Conservation (phyloP, 1,140 invertebrate species). For the Drosophila ambigua region DNA sequence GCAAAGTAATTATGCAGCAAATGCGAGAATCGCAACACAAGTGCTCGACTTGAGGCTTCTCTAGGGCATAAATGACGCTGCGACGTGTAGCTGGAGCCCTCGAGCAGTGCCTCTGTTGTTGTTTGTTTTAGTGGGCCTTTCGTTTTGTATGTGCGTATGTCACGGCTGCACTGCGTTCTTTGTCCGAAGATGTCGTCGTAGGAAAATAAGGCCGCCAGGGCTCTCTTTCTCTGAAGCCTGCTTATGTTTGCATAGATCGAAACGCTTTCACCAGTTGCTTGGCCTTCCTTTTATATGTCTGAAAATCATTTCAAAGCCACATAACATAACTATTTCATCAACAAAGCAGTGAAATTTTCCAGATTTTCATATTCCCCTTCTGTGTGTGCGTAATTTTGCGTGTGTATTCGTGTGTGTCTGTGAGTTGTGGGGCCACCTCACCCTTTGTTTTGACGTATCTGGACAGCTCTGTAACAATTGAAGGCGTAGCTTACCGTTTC, state of each 20-base stretch:
- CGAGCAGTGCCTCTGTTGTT: not conserved
- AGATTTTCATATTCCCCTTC: constrained; percentile 60
- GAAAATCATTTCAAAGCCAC: not conserved
- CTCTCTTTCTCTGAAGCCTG: constrained; percentile 5
- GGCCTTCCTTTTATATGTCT: not conserved
- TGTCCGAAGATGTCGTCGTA: constrained; percentile 42
- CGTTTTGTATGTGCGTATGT: constrained; percentile 4
- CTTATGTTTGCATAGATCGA: not conserved
- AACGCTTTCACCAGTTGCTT: not conserved
- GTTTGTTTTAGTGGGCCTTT: not conserved
- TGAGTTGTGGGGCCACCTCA: constrained; percentile 37
- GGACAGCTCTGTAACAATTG: no score
- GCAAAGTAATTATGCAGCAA: not conserved
- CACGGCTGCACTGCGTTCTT: constrained; percentile 34
- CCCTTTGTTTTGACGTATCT: not conserved
- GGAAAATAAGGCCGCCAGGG: constrained; percentile 27
- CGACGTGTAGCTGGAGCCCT: no score
- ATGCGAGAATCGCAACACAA: not conserved
- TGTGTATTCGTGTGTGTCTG: constrained; percentile 25
- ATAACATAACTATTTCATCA: constrained; percentile 4
- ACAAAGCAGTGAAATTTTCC: constrained; percentile 30
- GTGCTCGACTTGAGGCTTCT: no score
- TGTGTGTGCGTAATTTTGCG: constrained; percentile 3
- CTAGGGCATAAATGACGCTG: no score
- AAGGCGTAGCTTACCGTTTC: not conserved